These are phyloP conservation scores for Diorhabda carinulata DNA, from an alignment of 1,140 invertebrate genomes.

Conservation along the genomic window DNA sequence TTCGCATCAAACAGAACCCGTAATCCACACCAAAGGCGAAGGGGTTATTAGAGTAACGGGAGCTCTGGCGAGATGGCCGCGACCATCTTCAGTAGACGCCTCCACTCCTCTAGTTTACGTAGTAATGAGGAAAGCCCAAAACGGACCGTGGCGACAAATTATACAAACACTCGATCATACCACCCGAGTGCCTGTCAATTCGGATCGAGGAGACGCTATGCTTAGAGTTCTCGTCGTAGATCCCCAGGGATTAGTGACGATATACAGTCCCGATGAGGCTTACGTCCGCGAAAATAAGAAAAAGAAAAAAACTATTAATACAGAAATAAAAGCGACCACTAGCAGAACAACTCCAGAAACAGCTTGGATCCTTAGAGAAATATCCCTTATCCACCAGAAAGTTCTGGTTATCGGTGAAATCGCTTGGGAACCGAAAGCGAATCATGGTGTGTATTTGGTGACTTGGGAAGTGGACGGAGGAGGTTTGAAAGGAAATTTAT, in stretches of 20 bases:
- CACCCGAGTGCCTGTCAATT: constrained; percentile 55
- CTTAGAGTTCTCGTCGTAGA: constrained; percentile 64
- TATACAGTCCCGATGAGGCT: constrained; percentile 60
- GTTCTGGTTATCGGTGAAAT: constrained; percentile 71
- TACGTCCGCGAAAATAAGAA: constrained; percentile 45
- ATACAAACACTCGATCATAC: constrained; percentile 59
- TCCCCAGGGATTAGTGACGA: constrained; percentile 61
- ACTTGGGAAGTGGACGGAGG: constrained; percentile 80
- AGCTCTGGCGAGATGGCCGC: constrained; percentile 58
- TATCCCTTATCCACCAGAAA: constrained; percentile 66
- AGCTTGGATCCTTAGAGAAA: constrained; percentile 60
- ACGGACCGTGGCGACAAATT: constrained; percentile 63
- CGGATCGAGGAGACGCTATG: constrained; percentile 53
- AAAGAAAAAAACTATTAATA: constrained; percentile 53
- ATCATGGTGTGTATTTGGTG: constrained; percentile 66
- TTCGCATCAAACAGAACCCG: constrained; percentile 58
- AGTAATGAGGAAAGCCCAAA: constrained; percentile 59
- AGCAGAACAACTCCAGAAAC: constrained; percentile 50
- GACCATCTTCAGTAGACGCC: constrained; percentile 50
- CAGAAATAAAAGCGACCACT: constrained; percentile 57
- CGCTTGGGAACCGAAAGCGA: constrained; percentile 65
- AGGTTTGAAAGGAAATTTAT: constrained; percentile 77
- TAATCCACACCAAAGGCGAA: constrained; percentile 63
- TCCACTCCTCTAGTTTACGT: constrained; percentile 61
- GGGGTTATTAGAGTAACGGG: constrained; percentile 58